phyloP scores from a whole-genome alignment of 2,888 invertebrate genomes.

The Drosophila sordidula region DNA sequence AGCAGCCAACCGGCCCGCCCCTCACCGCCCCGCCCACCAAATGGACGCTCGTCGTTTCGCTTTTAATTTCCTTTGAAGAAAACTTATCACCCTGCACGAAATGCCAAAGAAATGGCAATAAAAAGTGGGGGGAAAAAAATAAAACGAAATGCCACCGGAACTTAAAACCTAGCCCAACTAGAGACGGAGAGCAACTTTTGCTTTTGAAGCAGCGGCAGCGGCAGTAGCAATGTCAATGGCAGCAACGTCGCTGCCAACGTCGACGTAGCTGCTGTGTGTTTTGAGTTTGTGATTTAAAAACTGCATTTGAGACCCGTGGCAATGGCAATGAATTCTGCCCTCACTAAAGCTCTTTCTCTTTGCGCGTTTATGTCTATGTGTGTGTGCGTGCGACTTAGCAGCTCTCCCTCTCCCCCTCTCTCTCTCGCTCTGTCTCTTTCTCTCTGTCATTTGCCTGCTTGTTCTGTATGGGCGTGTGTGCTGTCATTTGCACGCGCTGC shows the following conservation, averaged over 20 bases:
- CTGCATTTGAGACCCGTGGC: slow-evolving; percentile 57
- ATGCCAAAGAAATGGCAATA: slow-evolving; percentile 65
- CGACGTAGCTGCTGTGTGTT: slow-evolving; percentile 31
- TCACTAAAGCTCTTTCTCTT: slow-evolving; percentile 1
- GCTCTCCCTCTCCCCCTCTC: not conserved
- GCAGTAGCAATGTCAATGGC: slow-evolving; percentile 47
- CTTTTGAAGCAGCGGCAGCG: slow-evolving; percentile 9
- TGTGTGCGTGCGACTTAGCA: not conserved
- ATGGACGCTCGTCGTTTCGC: slow-evolving; percentile 53
- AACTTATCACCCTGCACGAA: slow-evolving; percentile 67
- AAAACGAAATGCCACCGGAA: slow-evolving; percentile 43
- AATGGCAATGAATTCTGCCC: slow-evolving; percentile 55
- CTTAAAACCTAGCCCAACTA: slow-evolving; percentile 37
- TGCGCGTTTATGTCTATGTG: not conserved
- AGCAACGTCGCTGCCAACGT: slow-evolving; percentile 22
- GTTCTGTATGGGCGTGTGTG: not conserved
- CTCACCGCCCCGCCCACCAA: slow-evolving; percentile 12
- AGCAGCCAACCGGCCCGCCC: slow-evolving; percentile 18
- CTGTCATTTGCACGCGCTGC: slow-evolving; percentile 13
- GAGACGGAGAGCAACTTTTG: slow-evolving; percentile 33
- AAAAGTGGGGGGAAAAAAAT: slow-evolving; percentile 24
- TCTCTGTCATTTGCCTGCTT: slow-evolving; percentile 5
- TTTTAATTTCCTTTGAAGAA: slow-evolving; percentile 71
- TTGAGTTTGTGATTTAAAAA: slow-evolving; percentile 60
- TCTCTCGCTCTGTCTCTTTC: not conserved